phyloP scores from a whole-genome alignment of 2,888 invertebrate genomes.

The Sphaerophoria rueppellii region DNA sequence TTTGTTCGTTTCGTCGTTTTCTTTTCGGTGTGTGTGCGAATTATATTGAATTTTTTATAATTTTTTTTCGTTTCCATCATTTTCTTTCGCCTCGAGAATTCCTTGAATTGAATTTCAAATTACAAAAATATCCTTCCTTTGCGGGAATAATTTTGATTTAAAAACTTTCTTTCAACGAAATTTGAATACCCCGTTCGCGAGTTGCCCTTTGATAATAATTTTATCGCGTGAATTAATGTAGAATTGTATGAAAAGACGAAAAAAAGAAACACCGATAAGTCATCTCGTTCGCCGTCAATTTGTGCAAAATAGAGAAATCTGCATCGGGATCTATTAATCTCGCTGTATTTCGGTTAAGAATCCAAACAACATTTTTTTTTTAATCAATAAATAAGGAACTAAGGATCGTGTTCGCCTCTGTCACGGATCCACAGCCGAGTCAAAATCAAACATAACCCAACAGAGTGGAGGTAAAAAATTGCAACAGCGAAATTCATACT shows the following conservation, averaged over 20 bases:
- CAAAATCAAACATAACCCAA: constrained; percentile 50
- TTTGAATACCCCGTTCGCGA: background rate
- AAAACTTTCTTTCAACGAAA: constrained; percentile 30
- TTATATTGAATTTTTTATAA: constrained; percentile 59
- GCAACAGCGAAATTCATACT: constrained; percentile 64
- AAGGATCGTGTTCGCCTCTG: constrained; percentile 52
- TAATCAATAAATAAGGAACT: background rate
- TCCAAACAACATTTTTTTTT: too few species aligned
- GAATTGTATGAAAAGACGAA: constrained; percentile 12
- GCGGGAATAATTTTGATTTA: background rate
- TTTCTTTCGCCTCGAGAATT: constrained; percentile 28
- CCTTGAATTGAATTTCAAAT: constrained; percentile 15
- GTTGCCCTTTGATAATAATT: constrained; percentile 11
- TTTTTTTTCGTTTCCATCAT: constrained; percentile 13
- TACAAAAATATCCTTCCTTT: constrained; percentile 13
- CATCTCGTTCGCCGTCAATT: constrained; percentile 26
- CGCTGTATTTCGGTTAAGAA: background rate
- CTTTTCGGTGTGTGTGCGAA: constrained; percentile 56
- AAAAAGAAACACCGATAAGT: constrained; percentile 32
- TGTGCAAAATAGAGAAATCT: constrained; percentile 63
- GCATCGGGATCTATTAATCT: constrained; percentile 19
- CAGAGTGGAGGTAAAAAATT: constrained; percentile 40
- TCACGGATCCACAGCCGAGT: constrained; percentile 36
- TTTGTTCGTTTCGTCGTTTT: constrained; percentile 65
- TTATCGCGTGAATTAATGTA: constrained; percentile 15